phyloP scores from a whole-genome alignment of 1,140 invertebrate species.

The Drosophila melanica region DNA sequence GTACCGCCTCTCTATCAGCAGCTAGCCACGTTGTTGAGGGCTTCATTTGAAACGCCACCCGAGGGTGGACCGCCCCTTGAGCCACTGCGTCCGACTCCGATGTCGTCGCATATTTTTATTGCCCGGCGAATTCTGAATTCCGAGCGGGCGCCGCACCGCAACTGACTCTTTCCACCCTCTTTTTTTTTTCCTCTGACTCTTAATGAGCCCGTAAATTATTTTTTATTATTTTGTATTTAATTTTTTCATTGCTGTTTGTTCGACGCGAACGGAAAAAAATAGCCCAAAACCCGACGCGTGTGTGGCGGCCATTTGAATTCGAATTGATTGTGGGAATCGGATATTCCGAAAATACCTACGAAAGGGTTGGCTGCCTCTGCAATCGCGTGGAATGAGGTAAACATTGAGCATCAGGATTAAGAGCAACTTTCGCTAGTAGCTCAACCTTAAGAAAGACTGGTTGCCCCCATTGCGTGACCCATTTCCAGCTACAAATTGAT shows the following conservation, averaged over 20 bases:
- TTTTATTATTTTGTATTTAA: conserved; percentile 82
- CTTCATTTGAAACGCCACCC: conserved; percentile 67
- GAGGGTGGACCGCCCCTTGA: conserved; percentile 32
- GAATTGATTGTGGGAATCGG: conserved; percentile 73
- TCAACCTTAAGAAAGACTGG: no score
- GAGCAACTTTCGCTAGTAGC: not conserved
- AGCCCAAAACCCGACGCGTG: conserved; percentile 47
- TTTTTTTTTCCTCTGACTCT: conserved; percentile 34
- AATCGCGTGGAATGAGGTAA: no score
- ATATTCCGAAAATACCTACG: not conserved
- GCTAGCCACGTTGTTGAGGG: conserved; percentile 64
- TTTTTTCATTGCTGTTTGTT: conserved; percentile 71
- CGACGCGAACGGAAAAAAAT: conserved; percentile 44
- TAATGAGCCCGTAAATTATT: conserved; percentile 82
- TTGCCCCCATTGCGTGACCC: conserved; percentile 1
- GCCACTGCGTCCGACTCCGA: conserved; percentile 35
- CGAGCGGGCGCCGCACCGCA: conserved; percentile 50
- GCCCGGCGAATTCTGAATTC: conserved; percentile 64
- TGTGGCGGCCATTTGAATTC: conserved; percentile 57
- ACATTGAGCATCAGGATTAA: not conserved
- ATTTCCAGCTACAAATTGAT: conserved; percentile 51
- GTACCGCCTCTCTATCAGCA: conserved; percentile 12
- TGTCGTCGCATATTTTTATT: conserved; percentile 61
- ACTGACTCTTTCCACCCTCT: conserved; percentile 1
- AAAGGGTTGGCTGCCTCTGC: conserved; percentile 32